phyloP scores from a whole-genome alignment of 2,797 vertebrate genomes.

The Alfaro cultratus region DNA sequence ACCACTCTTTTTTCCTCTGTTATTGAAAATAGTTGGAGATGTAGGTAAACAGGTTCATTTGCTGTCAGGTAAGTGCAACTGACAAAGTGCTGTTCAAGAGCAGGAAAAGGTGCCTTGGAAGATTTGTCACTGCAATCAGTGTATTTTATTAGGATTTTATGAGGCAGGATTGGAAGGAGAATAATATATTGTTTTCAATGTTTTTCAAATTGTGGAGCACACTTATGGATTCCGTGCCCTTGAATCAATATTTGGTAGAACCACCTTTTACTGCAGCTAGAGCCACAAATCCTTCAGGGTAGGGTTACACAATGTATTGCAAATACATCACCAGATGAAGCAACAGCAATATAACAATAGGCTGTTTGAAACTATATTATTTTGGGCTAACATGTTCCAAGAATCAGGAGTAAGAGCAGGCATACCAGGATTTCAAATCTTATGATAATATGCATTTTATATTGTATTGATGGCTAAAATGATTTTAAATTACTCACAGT shows the following conservation, averaged over 20 bases:
- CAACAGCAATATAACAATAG: background rate
- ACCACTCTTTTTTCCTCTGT: slow-evolving; percentile 73
- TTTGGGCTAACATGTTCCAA: background rate
- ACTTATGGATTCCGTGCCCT: background rate
- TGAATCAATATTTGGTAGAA: background rate
- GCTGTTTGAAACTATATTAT: background rate
- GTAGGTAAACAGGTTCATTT: background rate
- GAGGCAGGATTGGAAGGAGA: background rate
- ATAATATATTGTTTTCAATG: background rate
- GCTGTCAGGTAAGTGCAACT: background rate
- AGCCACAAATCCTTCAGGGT: background rate
- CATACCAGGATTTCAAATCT: background rate
- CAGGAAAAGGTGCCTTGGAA: background rate
- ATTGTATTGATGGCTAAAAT: background rate
- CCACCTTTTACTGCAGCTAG: background rate
- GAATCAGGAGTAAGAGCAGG: background rate
- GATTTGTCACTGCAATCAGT: background rate
- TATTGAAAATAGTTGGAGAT: slow-evolving; percentile 1
- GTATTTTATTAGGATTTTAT: background rate
- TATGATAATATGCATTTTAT: background rate
- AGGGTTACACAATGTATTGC: background rate
- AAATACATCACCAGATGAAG: background rate
- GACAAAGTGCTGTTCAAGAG: background rate
- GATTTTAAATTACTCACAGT: background rate
- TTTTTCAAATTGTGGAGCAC: background rate